Evolutionary conservation across 2,888 invertebrate genomes (phyloP).

Genomic region (Muscina levida): DNA sequence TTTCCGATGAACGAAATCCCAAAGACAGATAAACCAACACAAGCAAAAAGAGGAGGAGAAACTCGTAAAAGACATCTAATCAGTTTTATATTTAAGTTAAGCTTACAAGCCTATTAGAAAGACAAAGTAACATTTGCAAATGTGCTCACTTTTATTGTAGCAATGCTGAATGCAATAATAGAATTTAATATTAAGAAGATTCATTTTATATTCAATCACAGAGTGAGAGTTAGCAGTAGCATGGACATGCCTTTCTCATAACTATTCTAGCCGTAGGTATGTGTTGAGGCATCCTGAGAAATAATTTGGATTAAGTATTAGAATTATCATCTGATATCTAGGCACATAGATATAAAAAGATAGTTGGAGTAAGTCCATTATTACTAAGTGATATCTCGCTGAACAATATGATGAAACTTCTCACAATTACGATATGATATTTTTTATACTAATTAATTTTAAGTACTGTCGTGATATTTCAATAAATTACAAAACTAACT

Average conservation of each 20-base stretch:
- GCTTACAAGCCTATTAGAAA: constrained; percentile 31
- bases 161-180: constrained; percentile 22
- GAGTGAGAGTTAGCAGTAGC: not conserved
- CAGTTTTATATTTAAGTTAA: constrained; percentile 21
- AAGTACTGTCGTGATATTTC: constrained; percentile 23
- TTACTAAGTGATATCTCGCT: constrained; percentile 19
- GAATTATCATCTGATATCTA: too few species aligned
- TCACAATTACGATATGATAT: constrained; percentile 31
- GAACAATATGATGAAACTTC: constrained; percentile 25
- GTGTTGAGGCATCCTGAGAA: too few species aligned
- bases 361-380: not conserved
- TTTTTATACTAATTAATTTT: constrained; percentile 31
- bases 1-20: not conserved
- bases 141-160: constrained; percentile 14
- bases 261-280: too few species aligned
- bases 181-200: constrained; percentile 5
- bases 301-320: too few species aligned
- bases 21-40: not conserved
- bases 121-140: constrained; percentile 26
- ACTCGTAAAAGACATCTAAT: constrained; percentile 21
- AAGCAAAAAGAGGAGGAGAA: not conserved
- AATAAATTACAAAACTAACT: constrained; percentile 18
- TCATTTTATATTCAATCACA: constrained; percentile 20
- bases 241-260: too few species aligned
- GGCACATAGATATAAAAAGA: too few species aligned